These are phyloP conservation scores for Erynnis tages DNA, from an alignment of 2,888 invertebrate genomes.

Conservation along the genomic window DNA sequence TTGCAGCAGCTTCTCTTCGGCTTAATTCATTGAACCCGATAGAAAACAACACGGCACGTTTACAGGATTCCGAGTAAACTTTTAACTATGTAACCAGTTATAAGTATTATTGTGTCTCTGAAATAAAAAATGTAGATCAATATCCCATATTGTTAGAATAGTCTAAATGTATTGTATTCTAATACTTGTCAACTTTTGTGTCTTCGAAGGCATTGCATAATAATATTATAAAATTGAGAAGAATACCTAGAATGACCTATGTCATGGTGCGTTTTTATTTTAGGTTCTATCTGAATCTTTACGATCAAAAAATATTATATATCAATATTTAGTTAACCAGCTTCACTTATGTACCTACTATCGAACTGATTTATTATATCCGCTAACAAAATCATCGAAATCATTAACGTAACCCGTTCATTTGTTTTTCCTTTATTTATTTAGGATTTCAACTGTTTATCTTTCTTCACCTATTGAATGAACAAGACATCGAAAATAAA, in stretches of 20 bases:
- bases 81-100: slow-evolving; percentile 29
- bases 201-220: slow-evolving; percentile 17
- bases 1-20: not conserved
- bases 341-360: too few relatives aligned
- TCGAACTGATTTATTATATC: not conserved
- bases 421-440: not conserved
- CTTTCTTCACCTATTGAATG: too few relatives aligned
- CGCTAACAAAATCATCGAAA: slow-evolving; percentile 3
- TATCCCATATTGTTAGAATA: slow-evolving; percentile 29
- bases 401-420: slow-evolving; percentile 29
- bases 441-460: too few relatives aligned
- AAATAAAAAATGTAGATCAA: slow-evolving; percentile 35
- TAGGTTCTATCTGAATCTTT: not conserved
- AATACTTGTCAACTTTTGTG: slow-evolving; percentile 5
- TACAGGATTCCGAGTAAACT: slow-evolving; percentile 37
- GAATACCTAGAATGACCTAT: not conserved
- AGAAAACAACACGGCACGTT: slow-evolving; percentile 37
- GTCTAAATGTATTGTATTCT: slow-evolving; percentile 20
- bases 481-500: slow-evolving; percentile 19
- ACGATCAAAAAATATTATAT: too few relatives aligned
- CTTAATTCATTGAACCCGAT: not conserved
- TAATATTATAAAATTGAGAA: not conserved
- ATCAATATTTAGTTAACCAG: too few relatives aligned
- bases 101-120: slow-evolving; percentile 31
- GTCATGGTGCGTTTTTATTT: slow-evolving; percentile 8